These are phyloP conservation scores for Hybos culiciformis DNA, from an alignment of 2,888 invertebrate species.

Conservation along the genomic window DNA sequence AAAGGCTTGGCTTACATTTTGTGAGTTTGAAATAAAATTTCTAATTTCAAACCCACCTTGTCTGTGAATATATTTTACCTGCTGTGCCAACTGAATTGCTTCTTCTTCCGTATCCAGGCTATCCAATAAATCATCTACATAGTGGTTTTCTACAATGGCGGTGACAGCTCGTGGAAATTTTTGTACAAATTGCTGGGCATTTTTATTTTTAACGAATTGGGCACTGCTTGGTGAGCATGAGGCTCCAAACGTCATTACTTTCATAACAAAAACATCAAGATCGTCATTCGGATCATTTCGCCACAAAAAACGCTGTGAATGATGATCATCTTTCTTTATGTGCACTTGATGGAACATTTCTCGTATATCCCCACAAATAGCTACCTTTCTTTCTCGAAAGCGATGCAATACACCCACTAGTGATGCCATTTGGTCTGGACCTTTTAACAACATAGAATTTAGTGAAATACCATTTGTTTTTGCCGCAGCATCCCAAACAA, in stretches of 20 bases:
- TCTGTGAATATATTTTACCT: slow-evolving; percentile 9
- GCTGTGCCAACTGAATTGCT: slow-evolving; percentile 6
- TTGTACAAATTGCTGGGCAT: slow-evolving; percentile 9
- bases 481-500: slow-evolving; percentile 26
- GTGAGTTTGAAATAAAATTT: slow-evolving; percentile 15
- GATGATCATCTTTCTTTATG: slow-evolving; percentile 19
- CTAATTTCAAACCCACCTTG: slow-evolving; percentile 13
- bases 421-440: slow-evolving; percentile 23
- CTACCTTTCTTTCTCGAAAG: slow-evolving; percentile 25
- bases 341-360: slow-evolving; percentile 20
- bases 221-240: slow-evolving; percentile 16
- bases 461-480: slow-evolving; percentile 17
- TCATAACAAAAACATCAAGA: slow-evolving; percentile 15
- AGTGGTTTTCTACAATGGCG: slow-evolving; percentile 12
- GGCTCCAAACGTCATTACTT: slow-evolving; percentile 18
- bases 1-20: slow-evolving; percentile 6
- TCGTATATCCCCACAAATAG: slow-evolving; percentile 22
- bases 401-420: slow-evolving; percentile 24
- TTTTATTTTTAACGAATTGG: slow-evolving; percentile 16
- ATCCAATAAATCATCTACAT: slow-evolving; percentile 11
- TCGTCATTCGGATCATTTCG: slow-evolving; percentile 9
- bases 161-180: slow-evolving; percentile 13
- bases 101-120: slow-evolving; percentile 6
- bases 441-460: slow-evolving; percentile 22
- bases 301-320: slow-evolving; percentile 20